Base-by-base conservation (phyloP, 1,140 invertebrate species). In the Lepidurus arcticus region DNA sequence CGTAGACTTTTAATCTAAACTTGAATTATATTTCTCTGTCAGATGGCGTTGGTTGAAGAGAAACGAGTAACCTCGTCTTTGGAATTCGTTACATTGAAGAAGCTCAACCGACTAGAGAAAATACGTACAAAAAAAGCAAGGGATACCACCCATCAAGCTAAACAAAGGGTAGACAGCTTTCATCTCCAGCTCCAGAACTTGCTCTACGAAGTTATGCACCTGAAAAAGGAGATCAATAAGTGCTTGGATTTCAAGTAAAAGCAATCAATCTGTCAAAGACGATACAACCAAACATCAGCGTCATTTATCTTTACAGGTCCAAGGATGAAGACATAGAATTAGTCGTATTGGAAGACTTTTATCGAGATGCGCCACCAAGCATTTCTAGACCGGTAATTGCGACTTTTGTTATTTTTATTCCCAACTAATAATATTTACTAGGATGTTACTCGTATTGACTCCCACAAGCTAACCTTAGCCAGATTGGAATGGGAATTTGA, bases 321-420 rank as follows among this genome's bases (percentile, higher is more conserved):
- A 94, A 94, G 85, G 95, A 98, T 89, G 94, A 97, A 86, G 91
- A 92, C 81, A 95, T 98, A 82, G 91, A 96, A 83, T 86, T 98
- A 21, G 91, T 98, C 0, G 84, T 92, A 4, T 86, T 93, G 74
- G 91, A 94, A 81, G 92, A 96, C 82, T 97, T 97, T 86, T 94
- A 92, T 82, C 88, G 89, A 83, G 88, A 93, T 85, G 94, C 94
- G 74, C 94, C 95, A 34, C 85, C 88, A 82, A 87, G 86, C 78
- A 89, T 94, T 81, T 88, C 88, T 16, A 87, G 90, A 82, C 88
- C 88, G n/a, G 92, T 94, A 85, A 86, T 87, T 87, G 45, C 75
- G 65, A 34, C 34, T 76, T 24, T 45, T 24, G 7, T 53, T 79
- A 75, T 73, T 80, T 42, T 77, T 74, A 78, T 42, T 1, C 53